Conservation (phyloP, 2,113 vertebrate species). For the Neotragus pygmaeus region DNA sequence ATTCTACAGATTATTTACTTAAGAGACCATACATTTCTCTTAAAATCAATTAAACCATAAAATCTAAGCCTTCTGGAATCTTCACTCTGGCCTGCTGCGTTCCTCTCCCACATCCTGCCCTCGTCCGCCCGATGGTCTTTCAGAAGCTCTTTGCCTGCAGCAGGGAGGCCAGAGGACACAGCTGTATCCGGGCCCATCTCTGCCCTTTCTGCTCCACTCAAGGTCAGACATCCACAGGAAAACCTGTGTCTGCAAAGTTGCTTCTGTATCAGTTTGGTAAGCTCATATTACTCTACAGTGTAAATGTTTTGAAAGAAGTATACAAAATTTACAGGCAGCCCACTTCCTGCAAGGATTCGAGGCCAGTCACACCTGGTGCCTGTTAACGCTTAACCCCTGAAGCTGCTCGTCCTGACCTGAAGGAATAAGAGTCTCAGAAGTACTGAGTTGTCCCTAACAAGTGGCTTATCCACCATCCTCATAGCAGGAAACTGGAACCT, state of each 20-base stretch:
- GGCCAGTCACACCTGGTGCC: neutral
- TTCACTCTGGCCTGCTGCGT: fast-evolving
- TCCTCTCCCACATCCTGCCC: neutral
- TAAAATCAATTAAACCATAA: neutral
- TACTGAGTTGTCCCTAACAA: too few relatives aligned
- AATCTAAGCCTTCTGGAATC: neutral
- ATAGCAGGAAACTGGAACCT: fast-evolving
- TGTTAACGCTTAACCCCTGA: fast-evolving
- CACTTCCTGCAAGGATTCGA: neutral
- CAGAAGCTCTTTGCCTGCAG: fast-evolving
- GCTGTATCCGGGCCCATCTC: fast-evolving
- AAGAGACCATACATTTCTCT: neutral
- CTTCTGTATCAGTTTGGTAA: neutral
- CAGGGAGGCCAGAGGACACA: neutral
- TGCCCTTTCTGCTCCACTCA: neutral
- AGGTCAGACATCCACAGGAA: fast-evolving
- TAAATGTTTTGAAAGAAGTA: neutral
- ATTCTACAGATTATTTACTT: neutral
- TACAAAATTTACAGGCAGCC: fast-evolving
- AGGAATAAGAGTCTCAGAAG: neutral
- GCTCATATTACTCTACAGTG: neutral
- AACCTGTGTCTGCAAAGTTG: neutral
- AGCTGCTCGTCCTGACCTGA: neutral
- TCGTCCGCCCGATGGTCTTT: fast-evolving
- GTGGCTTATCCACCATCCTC: fast-evolving